Evolutionary conservation across 2,888 invertebrate species (phyloP), one percentile per base, ranked within the genome.

Genomic region (Leucophenga maculata): DNA sequence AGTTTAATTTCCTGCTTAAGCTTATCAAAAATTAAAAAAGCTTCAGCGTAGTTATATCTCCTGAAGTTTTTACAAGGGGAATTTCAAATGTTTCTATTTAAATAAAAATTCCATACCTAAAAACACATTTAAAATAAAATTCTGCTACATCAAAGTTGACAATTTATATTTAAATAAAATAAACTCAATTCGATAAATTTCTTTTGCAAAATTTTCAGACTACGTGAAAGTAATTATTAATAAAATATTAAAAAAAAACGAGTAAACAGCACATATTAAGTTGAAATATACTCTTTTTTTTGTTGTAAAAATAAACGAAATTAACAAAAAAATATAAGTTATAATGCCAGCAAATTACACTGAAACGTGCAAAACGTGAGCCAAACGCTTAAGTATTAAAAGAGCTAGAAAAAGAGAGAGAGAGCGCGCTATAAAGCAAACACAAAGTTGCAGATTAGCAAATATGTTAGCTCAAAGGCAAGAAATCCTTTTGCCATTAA

Each of bases 341-440:
- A 22, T 48, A 64, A 64, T 48, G 16, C 48, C 22, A 64, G 62
- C 46, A 64, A 64, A 64, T 64, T 64, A 64, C 62, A 22, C 46
- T 11, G 39, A 64, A 48, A 64, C 62, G 62, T 64, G 62, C 46
- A 32, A 62, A 46, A 62, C 14, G 14, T 32, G 44, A 46, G 46
- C 13, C 16, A 18, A n/a, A 14, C 18, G 32, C 3, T 2, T 26
- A 50, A 50, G n/a, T n/a, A n/a, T n/a, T n/a, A 39, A 22, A 62
- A 46, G n/a, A 46, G 46, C 16, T 18, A 39, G 14, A 14, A 62
- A 48, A 48, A 32, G n/a, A 26, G 6, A 62, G 14, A 39, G 1
- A 57, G 11, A 57, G 57, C n/a, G 6, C 9, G 39, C 0, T 39
- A 52, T 6, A 52, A 18, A 18, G 52, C 52, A 52, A 52, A 52